phyloP scores from a whole-genome alignment of 1,140 invertebrate genomes.

The Calephelis nemesis region DNA sequence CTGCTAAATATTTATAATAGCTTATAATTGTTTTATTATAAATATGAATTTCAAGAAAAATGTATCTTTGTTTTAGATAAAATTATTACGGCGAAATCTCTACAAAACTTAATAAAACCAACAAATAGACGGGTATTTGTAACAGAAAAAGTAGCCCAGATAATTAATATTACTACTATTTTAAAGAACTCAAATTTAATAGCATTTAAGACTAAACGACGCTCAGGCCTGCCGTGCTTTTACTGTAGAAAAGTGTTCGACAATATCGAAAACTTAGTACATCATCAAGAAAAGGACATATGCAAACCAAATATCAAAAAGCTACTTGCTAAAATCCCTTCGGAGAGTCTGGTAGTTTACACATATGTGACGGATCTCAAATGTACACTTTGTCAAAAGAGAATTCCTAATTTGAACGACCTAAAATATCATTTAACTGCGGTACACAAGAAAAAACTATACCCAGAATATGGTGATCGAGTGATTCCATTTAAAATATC shows the following conservation, averaged over 20 bases:
- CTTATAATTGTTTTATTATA: too few species aligned
- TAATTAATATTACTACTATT: constrained; percentile 38
- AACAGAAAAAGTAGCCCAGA: constrained; percentile 37
- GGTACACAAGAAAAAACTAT: constrained; percentile 41
- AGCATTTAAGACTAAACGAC: constrained; percentile 43
- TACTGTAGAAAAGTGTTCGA: constrained; percentile 42
- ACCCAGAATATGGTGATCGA: constrained; percentile 39
- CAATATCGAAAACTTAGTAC: constrained; percentile 32
- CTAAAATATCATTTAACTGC: constrained; percentile 44
- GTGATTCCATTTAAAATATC: constrained; percentile 44
- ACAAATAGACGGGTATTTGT: constrained; percentile 27
- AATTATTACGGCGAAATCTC: constrained; percentile 30
- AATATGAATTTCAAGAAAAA: too few species aligned
- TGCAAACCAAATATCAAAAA: constrained; percentile 41
- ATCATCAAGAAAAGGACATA: constrained; percentile 38
- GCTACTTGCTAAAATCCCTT: constrained; percentile 31
- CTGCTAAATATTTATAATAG: too few species aligned
- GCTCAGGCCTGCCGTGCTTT: constrained; percentile 39
- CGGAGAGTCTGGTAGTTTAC: constrained; percentile 43
- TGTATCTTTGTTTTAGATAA: constrained; percentile 29
- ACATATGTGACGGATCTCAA: constrained; percentile 44
- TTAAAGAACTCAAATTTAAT: constrained; percentile 46
- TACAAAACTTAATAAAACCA: constrained; percentile 26
- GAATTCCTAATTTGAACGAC: constrained; percentile 36
- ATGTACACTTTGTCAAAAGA: constrained; percentile 42